phyloP scores from a whole-genome alignment of 2,797 vertebrate genomes.

The Ctenosaura bakeri region DNA sequence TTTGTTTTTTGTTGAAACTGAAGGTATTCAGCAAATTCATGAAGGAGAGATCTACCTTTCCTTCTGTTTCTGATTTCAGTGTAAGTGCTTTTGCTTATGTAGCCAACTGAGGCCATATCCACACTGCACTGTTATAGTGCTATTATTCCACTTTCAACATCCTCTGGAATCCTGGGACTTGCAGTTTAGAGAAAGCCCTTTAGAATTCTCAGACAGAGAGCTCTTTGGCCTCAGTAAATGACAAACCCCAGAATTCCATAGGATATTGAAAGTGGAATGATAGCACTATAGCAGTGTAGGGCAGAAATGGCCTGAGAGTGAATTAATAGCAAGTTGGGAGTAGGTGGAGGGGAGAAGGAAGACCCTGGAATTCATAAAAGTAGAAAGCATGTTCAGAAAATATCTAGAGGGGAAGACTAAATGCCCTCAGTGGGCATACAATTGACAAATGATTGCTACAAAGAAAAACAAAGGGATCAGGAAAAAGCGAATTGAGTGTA shows the following conservation, averaged over 20 bases:
- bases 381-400: too few species aligned
- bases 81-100: neutral
- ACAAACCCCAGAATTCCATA: too few species aligned
- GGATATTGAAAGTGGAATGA: too few species aligned
- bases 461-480: neutral
- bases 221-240: too few species aligned
- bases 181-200: too few species aligned
- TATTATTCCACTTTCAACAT: too few species aligned
- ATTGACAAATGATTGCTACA: neutral
- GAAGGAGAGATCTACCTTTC: too few species aligned
- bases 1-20: neutral
- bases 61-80: neutral
- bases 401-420: neutral
- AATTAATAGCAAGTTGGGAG: neutral
- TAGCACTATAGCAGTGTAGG: too few species aligned
- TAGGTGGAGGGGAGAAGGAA: neutral
- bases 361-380: neutral
- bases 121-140: too few species aligned
- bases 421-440: neutral
- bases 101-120: neutral
- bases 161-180: too few species aligned
- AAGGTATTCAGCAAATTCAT: neutral
- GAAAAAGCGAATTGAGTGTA: neutral
- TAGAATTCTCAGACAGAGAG: too few species aligned
- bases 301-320: neutral